phyloP scores from a whole-genome alignment of 1,140 invertebrate species.

The fruit fly (Drosophila melanogaster) region Release_6_plus_ISO1_MT NT_033777.3:28553001-28553500 shows the following conservation, averaged over 20 bases:
- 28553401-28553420: no score
- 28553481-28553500: no score
- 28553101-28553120: constrained; percentile 38
- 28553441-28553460: no score
- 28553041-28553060: neutral
- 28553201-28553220: constrained; percentile 60
- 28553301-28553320: constrained; percentile 29
- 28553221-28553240: constrained; percentile 49
- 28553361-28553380: neutral
- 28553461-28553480: no score
- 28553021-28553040: no score
- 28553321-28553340: constrained; percentile 35
- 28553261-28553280: constrained; percentile 50
- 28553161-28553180: constrained; percentile 49
- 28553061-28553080: constrained; percentile 6
- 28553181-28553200: constrained; percentile 47
- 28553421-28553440: no score
- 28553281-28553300: constrained; percentile 49
- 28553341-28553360: neutral
- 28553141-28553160: constrained; percentile 44
- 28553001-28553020: no score
- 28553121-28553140: constrained; percentile 25
- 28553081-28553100: constrained; percentile 16
- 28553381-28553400: neutral
- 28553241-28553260: constrained; percentile 47